Percentiles rank a stretch among this genome's conserved stretches.
phyloP scores from a whole-genome alignment of 1,140 invertebrate genomes.

The Drosophila sulfurigaster region DNA sequence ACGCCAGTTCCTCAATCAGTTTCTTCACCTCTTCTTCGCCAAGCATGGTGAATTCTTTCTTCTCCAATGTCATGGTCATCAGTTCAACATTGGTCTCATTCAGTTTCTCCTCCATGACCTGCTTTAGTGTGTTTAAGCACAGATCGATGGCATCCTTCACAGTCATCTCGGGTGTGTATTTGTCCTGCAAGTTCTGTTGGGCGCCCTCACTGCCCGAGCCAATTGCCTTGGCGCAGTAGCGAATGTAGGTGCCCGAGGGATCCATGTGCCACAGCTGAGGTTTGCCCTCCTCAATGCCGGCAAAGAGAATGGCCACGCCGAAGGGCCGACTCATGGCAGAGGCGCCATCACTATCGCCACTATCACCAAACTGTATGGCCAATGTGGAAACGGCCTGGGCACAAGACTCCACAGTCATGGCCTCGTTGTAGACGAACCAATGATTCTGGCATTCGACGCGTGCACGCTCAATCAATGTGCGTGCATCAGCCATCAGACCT shows the following conservation, averaged over 20 bases:
- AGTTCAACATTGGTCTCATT: conserved; percentile 99
- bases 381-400: conserved; percentile 99
- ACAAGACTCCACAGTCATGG: conserved; percentile 98
- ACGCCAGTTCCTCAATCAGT: conserved; percentile 88
- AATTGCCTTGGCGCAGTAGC: conserved; percentile 99
- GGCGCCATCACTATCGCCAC: conserved; percentile 95
- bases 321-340: conserved; percentile 99
- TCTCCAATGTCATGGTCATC: conserved; percentile 94
- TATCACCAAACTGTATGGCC: conserved; percentile 99
- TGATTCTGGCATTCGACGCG: conserved; percentile 98
- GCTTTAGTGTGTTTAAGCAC: conserved; percentile 97
- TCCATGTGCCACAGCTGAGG: conserved; percentile 98
- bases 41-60: conserved; percentile 94
- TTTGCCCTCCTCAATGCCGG: conserved; percentile 93
- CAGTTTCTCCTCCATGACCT: conserved; percentile 99
- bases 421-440: conserved; percentile 99
- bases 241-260: conserved; percentile 98
- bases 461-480: conserved; percentile 96
- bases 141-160: conserved; percentile 97
- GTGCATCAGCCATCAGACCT: conserved; percentile 98
- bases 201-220: conserved; percentile 99
- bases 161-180: conserved; percentile 93
- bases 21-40: conserved; percentile 95
- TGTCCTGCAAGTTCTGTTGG: conserved; percentile 95
- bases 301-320: conserved; percentile 98